Percentiles rank a stretch among this genome's conserved stretches.
These are phyloP conservation scores for Microdon myrmicae DNA, from an alignment of 2,888 invertebrate genomes.

Conservation along the genomic window DNA sequence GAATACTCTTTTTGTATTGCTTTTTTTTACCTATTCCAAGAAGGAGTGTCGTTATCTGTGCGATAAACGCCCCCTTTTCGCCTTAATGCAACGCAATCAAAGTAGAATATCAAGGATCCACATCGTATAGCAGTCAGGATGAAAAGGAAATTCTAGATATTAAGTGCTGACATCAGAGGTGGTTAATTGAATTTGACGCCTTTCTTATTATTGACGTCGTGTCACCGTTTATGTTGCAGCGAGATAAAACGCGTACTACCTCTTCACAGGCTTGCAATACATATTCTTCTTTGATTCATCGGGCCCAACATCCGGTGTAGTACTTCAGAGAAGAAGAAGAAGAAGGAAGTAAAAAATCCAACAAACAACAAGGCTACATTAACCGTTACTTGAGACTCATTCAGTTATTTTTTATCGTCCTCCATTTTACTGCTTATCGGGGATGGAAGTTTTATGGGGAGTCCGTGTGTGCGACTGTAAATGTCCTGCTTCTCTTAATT, in stretches of 20 bases:
- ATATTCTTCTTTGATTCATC: slow-evolving; percentile 20
- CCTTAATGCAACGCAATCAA: slow-evolving; percentile 35
- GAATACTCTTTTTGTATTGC: slow-evolving; percentile 21
- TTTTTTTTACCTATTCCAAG: slow-evolving; percentile 11
- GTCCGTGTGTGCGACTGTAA: too few relatives aligned
- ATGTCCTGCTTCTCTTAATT: too few relatives aligned
- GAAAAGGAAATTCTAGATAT: slow-evolving; percentile 13
- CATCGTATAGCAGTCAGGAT: slow-evolving; percentile 6
- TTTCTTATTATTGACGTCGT: slow-evolving; percentile 33
- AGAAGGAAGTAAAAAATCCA: not conserved
- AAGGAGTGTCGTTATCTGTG: slow-evolving; percentile 57
- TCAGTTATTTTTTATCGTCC: not conserved
- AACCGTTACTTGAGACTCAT: not conserved
- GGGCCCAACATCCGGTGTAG: slow-evolving; percentile 35
- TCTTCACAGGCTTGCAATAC: slow-evolving; percentile 17
- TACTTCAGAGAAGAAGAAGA: not conserved
- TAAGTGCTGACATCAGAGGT: slow-evolving; percentile 27
- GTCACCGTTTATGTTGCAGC: slow-evolving; percentile 27
- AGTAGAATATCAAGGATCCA: too few relatives aligned
- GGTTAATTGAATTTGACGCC: slow-evolving; percentile 50
- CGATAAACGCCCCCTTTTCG: slow-evolving; percentile 56
- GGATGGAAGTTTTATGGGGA: too few relatives aligned
- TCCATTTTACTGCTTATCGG: not conserved
- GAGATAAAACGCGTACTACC: slow-evolving; percentile 48
- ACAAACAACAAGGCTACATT: not conserved